phyloP scores from a whole-genome alignment of 2,113 vertebrate species.

The Irena cyanogastra region DNA sequence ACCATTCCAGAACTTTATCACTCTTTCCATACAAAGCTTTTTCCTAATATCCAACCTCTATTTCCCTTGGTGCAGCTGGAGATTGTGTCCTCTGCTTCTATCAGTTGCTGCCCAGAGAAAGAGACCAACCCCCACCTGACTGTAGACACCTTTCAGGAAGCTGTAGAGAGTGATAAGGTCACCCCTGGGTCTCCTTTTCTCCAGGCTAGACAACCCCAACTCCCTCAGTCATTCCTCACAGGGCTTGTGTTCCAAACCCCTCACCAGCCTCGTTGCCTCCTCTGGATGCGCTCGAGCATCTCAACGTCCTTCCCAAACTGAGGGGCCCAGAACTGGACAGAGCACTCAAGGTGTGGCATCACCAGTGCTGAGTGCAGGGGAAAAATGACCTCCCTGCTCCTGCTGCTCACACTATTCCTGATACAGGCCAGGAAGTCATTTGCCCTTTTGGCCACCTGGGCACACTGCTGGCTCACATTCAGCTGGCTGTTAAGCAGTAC shows the following conservation, averaged over 20 bases:
- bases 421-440: background rate
- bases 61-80: background rate
- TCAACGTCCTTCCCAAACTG: background rate
- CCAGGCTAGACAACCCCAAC: background rate
- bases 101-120: background rate
- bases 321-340: background rate
- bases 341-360: background rate
- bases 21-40: background rate
- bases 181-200: background rate
- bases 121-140: background rate
- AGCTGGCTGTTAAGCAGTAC: background rate
- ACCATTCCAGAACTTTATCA: background rate
- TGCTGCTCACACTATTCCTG: background rate
- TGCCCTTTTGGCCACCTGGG: background rate
- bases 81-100: fast-evolving
- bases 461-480: background rate
- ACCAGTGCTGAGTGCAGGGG: fast-evolving
- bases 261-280: no score
- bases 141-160: fast-evolving
- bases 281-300: fast-evolving
- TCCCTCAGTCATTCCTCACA: background rate
- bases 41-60: background rate
- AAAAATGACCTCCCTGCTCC: background rate
- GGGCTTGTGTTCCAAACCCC: background rate
- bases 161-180: background rate